A percentile compares a stretch with the other conserved stretches of the same genome.
Conservation (phyloP, 2,113 vertebrate species). For the Lepisosteus osseus region DNA sequence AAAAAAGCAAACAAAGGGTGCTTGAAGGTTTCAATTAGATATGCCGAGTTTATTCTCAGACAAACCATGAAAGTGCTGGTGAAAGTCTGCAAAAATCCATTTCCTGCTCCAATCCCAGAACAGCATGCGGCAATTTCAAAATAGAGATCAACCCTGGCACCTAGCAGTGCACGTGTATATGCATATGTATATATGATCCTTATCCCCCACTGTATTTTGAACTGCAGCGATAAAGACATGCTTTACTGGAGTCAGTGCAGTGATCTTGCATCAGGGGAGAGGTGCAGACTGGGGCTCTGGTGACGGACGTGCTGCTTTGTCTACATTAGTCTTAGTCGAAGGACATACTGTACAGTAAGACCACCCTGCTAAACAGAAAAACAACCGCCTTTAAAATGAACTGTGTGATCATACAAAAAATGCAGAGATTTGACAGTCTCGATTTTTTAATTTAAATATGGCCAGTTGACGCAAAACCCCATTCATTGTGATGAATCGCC, state of each 20-base stretch:
- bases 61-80: slow-evolving; percentile 35
- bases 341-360: slow-evolving; percentile 17
- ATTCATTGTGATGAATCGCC: too few species aligned
- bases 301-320: slow-evolving; percentile 6
- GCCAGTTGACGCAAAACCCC: too few species aligned
- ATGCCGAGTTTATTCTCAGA: slow-evolving; percentile 48
- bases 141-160: slow-evolving; percentile 25
- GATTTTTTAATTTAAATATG: too few species aligned
- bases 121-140: slow-evolving; percentile 34
- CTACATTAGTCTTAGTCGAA: slow-evolving; percentile 44
- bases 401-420: too few species aligned
- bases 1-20: slow-evolving; percentile 40
- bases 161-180: slow-evolving; percentile 7
- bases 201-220: slow-evolving; percentile 43
- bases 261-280: slow-evolving; percentile 13
- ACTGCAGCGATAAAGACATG: slow-evolving; percentile 39
- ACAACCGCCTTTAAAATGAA: too few species aligned
- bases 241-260: slow-evolving; percentile 26
- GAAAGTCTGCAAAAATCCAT: slow-evolving; percentile 47
- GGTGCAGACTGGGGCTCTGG: slow-evolving; percentile 42
- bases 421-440: too few species aligned
- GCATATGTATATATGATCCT: neutral
- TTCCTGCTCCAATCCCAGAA: slow-evolving; percentile 37
- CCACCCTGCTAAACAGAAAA: too few species aligned
- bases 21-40: slow-evolving; percentile 50